Evolutionary conservation across 2,888 invertebrate species (phyloP).

Genomic region (Scaeva pyrastri): DNA sequence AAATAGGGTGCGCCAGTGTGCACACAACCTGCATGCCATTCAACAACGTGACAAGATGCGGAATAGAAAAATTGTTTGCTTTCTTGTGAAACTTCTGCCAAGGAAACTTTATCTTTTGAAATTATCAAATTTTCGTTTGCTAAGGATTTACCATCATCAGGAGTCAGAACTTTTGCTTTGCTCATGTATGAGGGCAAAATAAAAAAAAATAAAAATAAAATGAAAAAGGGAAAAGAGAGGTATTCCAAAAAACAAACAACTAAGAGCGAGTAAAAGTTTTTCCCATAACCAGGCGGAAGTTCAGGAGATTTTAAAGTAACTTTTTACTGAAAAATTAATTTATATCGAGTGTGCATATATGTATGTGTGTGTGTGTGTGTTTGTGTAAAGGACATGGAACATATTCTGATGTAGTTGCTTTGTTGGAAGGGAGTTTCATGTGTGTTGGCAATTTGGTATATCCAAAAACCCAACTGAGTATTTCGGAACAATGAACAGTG

Average conservation of each 20-base stretch:
- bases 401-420: too few species aligned
- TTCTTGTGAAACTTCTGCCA: conserved; percentile 33
- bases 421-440: background rate
- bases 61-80: conserved; percentile 55
- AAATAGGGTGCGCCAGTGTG: background rate
- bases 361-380: too few species aligned
- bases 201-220: background rate
- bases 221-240: background rate
- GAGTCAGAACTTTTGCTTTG: conserved; percentile 58
- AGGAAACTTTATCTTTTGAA: conserved; percentile 53
- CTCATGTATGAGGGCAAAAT: background rate
- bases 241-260: background rate
- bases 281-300: conserved; percentile 4
- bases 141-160: conserved; percentile 48
- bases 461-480: background rate
- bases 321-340: conserved; percentile 55
- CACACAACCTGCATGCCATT: conserved; percentile 48
- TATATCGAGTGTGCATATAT: conserved; percentile 22
- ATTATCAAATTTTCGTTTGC: conserved; percentile 60
- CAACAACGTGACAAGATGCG: conserved; percentile 53
- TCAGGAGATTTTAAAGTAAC: conserved; percentile 29
- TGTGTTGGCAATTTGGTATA: conserved; percentile 21
- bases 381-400: too few species aligned
- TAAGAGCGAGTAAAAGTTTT: conserved; percentile 15
- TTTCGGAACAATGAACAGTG: conserved; percentile 47